Evolutionary conservation across 2,797 vertebrate genomes (phyloP).

Genomic region (Polyboroides typus): DNA sequence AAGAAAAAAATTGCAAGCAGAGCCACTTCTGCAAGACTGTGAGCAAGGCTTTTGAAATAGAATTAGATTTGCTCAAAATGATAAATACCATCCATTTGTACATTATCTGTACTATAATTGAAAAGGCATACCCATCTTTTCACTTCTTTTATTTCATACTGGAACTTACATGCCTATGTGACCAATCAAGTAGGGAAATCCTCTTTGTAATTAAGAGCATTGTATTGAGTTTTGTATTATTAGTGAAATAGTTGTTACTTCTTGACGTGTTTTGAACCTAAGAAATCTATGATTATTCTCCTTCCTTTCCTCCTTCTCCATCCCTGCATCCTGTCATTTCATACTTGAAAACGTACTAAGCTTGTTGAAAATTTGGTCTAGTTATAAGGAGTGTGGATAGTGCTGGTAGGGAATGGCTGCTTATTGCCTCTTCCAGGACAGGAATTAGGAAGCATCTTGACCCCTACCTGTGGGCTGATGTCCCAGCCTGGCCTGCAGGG

Average conservation of each 20-base stretch:
- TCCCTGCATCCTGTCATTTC: background rate
- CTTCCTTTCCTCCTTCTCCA: background rate
- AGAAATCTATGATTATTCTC: background rate
- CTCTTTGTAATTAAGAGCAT: background rate
- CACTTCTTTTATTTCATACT: background rate
- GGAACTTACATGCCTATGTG: background rate
- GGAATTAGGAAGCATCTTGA: background rate
- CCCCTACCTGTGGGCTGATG: background rate
- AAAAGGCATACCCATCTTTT: background rate
- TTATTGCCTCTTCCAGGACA: background rate
- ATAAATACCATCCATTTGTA: background rate
- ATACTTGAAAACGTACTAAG: background rate
- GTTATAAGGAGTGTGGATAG: background rate
- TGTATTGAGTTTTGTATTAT: background rate
- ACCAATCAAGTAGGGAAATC: background rate
- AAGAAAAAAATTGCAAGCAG: background rate
- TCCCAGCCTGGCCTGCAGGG: background rate
- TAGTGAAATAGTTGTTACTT: background rate
- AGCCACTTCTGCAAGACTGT: background rate
- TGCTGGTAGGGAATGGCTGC: background rate
- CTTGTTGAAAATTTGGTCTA: background rate
- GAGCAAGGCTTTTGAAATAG: background rate
- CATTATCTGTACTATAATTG: background rate
- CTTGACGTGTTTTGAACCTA: background rate
- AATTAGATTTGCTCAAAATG: background rate